Base-by-base conservation (phyloP, 2,888 invertebrate genomes). In the Dynastes hyllus region DNA sequence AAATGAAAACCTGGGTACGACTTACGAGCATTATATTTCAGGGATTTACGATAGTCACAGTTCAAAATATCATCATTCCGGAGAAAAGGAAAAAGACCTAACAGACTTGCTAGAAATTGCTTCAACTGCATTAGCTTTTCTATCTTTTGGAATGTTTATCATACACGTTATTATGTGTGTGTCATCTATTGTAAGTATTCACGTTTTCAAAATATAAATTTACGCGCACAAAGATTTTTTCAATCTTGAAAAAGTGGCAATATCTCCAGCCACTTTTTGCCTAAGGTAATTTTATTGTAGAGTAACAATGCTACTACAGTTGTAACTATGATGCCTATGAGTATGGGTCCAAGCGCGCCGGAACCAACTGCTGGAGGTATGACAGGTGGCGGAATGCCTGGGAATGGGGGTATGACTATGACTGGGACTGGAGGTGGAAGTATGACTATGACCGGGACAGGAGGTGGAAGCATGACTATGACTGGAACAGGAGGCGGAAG, bases 91-190 rank as follows among this genome's bases (percentile, higher is more conserved):
- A 8, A 90, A 95, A 29, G 92, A 93, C 0, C 87, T 95, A 32
- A 92, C 92, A 9, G 94, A 96, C 83, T 91, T 96, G 55, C 95
- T 95, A 83, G 95, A 96, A 80, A 93, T 96, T 80, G 95, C 95
- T 0, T 90, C 96, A 32, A 96, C 96, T 0, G 95, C 95, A 0
- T 90, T 96, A 53, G 96, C 96, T 0, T 96, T 94, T 85, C 87
- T 96, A 9, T 94, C 95, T 0, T 96, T 96, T 84, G 95, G 95
- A 45, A 92, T 95, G 90, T 96, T 96, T 84, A 90, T 95, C 13
- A 90, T 96, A 66, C 95, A 96, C 87, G 92, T 96, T 13, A 90
- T 95, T 8, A 94, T 96, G 93, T 94, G 94, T 85, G 93, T 95
- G 70, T 92, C 92, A 0, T 85, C 86, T 83, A 90, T 91, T 90